Percentiles rank a stretch among this genome's conserved stretches.
These are phyloP conservation scores for Mythimna vitellina DNA, from an alignment of 2,888 invertebrate species.

Conservation along the genomic window DNA sequence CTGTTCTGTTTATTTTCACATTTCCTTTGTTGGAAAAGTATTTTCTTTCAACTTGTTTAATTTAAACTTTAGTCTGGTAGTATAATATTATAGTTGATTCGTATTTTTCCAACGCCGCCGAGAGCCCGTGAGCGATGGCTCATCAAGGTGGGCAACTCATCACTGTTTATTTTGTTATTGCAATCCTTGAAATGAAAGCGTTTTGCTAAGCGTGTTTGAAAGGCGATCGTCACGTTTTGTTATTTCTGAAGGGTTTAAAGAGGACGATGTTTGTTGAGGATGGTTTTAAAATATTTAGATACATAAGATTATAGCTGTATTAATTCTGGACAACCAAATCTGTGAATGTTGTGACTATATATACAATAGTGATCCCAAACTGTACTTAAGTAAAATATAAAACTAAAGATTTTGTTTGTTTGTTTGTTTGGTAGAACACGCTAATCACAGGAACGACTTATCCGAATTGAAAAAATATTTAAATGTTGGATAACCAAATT, in stretches of 20 bases:
- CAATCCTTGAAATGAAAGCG: slow-evolving; percentile 27
- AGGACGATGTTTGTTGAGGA: not conserved
- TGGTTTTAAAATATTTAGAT: not conserved
- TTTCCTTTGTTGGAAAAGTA: not conserved
- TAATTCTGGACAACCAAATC: no score
- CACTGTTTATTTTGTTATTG: slow-evolving; percentile 27
- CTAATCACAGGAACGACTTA: no score
- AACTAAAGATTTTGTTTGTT: no score
- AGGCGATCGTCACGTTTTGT: slow-evolving; percentile 46
- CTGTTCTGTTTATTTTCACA: not conserved
- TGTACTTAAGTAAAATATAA: no score
- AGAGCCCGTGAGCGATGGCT: not conserved
- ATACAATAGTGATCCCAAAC: no score
- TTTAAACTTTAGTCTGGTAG: not conserved
- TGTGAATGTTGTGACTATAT: no score
- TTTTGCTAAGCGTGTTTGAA: slow-evolving; percentile 52
- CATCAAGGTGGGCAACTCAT: slow-evolving; percentile 14
- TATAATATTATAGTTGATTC: not conserved
- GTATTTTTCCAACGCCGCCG: not conserved
- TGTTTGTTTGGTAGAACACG: no score
- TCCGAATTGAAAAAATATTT: no score
- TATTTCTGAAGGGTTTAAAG: slow-evolving; percentile 9
- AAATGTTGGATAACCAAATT: no score
- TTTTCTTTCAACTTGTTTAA: not conserved
- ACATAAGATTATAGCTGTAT: not conserved